phyloP scores from a whole-genome alignment of 2,797 vertebrate species.

The Thunnus albacares region DNA sequence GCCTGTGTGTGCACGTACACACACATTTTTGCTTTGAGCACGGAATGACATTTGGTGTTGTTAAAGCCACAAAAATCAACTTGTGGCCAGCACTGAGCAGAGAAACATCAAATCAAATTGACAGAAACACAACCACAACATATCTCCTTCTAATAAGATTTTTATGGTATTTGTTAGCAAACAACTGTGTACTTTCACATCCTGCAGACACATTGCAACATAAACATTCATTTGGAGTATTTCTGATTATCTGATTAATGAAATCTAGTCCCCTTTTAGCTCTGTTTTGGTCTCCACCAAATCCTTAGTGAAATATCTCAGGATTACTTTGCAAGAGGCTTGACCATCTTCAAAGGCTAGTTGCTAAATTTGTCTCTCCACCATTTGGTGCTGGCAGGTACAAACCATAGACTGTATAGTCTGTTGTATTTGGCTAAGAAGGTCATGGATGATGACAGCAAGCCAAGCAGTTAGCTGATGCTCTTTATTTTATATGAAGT shows the following conservation, averaged over 20 bases:
- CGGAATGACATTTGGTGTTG: neutral
- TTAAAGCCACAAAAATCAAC: neutral
- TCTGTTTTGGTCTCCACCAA: neutral
- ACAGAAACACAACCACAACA: neutral
- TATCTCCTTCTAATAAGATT: too few relatives aligned
- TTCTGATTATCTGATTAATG: too few relatives aligned
- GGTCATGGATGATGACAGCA: neutral
- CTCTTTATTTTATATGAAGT: too few relatives aligned
- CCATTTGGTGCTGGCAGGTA: neutral
- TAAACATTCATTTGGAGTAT: neutral
- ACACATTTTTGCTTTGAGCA: too few relatives aligned
- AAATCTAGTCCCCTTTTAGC: too few relatives aligned
- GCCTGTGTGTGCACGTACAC: neutral
- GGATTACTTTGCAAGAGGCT: neutral
- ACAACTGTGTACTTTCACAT: neutral
- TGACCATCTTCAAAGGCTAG: neutral
- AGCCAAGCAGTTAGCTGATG: neutral
- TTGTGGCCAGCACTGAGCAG: neutral
- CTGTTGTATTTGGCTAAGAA: neutral
- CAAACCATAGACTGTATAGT: too few relatives aligned
- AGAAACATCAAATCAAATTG: neutral
- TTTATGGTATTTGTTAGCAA: neutral
- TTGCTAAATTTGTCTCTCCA: neutral
- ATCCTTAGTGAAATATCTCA: neutral
- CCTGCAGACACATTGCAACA: neutral